Evolutionary conservation across 1,140 invertebrate species (phyloP).

Genomic region (Yoshiicerus persimilis): DNA sequence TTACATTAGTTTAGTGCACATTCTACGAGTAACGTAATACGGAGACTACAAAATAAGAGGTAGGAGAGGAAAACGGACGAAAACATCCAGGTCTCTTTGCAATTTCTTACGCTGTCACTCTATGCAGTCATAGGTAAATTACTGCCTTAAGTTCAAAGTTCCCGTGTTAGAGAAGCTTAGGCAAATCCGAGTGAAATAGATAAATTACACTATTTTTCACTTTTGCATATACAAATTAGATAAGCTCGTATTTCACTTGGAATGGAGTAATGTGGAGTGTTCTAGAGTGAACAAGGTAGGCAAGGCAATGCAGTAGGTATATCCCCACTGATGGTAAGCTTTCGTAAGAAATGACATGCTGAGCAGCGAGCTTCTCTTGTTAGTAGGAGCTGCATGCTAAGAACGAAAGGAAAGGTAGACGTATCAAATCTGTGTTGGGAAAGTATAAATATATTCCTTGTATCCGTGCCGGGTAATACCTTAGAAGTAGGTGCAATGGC

Average conservation of each 20-base stretch:
- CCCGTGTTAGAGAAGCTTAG: not conserved
- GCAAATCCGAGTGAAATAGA: not conserved
- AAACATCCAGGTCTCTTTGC: not conserved
- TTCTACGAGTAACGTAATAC: not conserved
- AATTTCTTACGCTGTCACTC: not conserved
- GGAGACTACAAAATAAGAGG: not conserved
- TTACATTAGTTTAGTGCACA: not conserved
- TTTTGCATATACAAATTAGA: not conserved
- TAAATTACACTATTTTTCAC: not conserved
- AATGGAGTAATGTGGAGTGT: not conserved
- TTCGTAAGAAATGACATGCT: not conserved
- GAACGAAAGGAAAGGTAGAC: not conserved
- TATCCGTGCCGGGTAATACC: no score
- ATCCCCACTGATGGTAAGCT: not conserved
- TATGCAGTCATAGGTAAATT: not conserved
- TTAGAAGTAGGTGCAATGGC: no score
- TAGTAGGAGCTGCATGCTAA: not conserved
- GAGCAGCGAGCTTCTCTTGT: not conserved
- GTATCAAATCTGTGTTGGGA: not conserved
- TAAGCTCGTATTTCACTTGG: not conserved
- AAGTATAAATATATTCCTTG: no score
- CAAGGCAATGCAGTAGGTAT: not conserved
- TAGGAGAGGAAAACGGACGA: not conserved
- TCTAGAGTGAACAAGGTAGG: not conserved
- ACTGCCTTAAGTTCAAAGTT: not conserved